A percentile compares a stretch with the other conserved stretches of the same genome.
phyloP scores from a whole-genome alignment of 2,113 vertebrate species.

The Misgurnus anguillicaudatus region DNA sequence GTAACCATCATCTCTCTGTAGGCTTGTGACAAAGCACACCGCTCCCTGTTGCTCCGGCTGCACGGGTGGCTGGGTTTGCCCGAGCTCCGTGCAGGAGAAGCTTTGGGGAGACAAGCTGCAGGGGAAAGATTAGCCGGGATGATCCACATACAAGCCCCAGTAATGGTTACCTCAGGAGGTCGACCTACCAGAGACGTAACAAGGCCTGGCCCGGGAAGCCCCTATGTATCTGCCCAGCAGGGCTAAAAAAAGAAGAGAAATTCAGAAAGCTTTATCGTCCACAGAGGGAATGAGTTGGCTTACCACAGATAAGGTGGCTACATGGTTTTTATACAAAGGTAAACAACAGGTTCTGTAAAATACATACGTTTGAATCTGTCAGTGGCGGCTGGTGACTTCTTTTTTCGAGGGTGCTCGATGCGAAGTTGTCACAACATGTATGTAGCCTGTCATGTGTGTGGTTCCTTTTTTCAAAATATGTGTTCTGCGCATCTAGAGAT shows the following conservation, averaged over 20 bases:
- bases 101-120: conserved; percentile 24
- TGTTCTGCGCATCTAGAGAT: no score
- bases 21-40: conserved; percentile 22
- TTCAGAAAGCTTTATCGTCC: conserved; percentile 28
- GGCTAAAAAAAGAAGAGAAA: conserved; percentile 14
- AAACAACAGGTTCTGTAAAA: no score
- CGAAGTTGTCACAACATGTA: no score
- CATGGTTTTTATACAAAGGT: no score
- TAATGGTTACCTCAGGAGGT: conserved; percentile 36
- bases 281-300: not conserved
- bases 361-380: no score
- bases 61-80: conserved; percentile 45
- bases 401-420: no score
- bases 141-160: conserved; percentile 37
- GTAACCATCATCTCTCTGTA: conserved; percentile 30
- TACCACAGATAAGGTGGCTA: no score
- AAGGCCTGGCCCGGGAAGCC: conserved; percentile 16
- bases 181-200: conserved; percentile 28
- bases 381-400: no score
- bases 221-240: conserved; percentile 22
- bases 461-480: no score
- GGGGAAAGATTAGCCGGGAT: conserved; percentile 36
- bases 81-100: conserved; percentile 20
- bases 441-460: no score
- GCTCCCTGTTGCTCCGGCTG: conserved; percentile 25